Conservation (phyloP, 2,797 vertebrate species). For the Salarias fasciatus region DNA sequence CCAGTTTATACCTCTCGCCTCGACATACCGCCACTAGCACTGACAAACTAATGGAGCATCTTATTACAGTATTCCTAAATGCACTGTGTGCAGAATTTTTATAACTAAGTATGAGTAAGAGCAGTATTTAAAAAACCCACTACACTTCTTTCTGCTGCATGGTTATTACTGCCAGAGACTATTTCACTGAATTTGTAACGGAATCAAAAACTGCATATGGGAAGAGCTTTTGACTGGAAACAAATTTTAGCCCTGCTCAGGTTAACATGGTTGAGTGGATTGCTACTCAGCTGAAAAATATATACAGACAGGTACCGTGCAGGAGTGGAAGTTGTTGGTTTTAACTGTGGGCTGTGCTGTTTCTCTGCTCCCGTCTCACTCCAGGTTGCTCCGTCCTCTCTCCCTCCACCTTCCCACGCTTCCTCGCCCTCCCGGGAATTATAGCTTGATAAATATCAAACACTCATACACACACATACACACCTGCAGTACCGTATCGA, state of each 20-base stretch:
- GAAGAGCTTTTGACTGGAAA: constrained; percentile 44
- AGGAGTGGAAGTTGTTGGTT: constrained; percentile 54
- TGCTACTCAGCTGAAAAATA: constrained; percentile 57
- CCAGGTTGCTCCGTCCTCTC: constrained; percentile 8
- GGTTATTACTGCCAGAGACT: constrained; percentile 1
- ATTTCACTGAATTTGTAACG: constrained; percentile 13
- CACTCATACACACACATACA: constrained; percentile 11
- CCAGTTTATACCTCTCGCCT: constrained; percentile 65
- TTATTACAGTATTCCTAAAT: constrained; percentile 58
- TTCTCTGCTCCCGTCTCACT: constrained; percentile 45
- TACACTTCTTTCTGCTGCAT: background rate
- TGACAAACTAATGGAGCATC: constrained; percentile 70
- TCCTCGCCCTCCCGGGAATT: constrained; percentile 32
- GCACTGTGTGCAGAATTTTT: constrained; percentile 25
- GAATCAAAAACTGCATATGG: constrained; percentile 5
- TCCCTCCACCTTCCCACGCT: background rate
- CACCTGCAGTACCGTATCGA: constrained; percentile 26
- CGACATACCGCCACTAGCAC: constrained; percentile 56
- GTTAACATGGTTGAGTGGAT: constrained; percentile 53
- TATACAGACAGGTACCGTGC: constrained; percentile 44
- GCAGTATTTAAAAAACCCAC: constrained; percentile 9
- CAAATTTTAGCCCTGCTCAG: constrained; percentile 54
- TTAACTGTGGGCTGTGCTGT: constrained; percentile 51
- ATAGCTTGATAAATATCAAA: constrained; percentile 56
- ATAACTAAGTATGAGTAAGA: constrained; percentile 23